A percentile compares a stretch with the other conserved stretches of the same genome.
These are phyloP conservation scores for Eretmochelys imbricata DNA, from an alignment of 2,113 vertebrate genomes.

Conservation along the genomic window DNA sequence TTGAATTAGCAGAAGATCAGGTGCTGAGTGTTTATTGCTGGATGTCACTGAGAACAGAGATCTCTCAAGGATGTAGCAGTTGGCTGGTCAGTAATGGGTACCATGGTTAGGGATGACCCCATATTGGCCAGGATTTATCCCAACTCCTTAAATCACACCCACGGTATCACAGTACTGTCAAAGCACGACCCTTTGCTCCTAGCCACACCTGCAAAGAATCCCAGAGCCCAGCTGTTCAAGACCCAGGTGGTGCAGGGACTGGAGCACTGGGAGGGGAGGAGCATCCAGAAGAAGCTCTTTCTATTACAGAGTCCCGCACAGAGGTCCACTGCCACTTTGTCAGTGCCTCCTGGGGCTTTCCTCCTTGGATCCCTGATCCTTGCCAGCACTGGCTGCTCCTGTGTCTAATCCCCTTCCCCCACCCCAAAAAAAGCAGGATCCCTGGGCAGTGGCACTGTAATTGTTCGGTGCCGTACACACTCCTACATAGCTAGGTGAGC, in stretches of 20 bases:
- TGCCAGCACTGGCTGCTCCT: not conserved
- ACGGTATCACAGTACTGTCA: not conserved
- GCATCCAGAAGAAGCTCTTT: not conserved
- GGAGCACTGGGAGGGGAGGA: not conserved
- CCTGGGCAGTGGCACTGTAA: not conserved
- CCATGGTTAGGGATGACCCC: constrained; percentile 2
- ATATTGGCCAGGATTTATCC: not conserved
- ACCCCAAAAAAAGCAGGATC: not conserved
- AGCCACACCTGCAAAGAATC: rapidly evolving
- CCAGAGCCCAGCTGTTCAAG: not conserved
- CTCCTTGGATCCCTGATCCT: not conserved
- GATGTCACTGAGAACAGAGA: not conserved
- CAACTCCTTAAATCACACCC: not conserved
- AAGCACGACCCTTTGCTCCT: not conserved
- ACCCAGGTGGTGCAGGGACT: not conserved
- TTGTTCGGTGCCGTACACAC: not conserved
- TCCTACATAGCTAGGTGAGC: not conserved
- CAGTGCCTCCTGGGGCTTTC: not conserved
- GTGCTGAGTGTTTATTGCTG: not conserved
- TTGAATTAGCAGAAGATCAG: constrained; percentile 17
- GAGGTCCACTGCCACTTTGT: not conserved
- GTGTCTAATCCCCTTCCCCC: not conserved
- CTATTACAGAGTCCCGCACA: rapidly evolving
- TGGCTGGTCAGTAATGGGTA: not conserved
- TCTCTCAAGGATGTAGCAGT: not conserved